A percentile compares a stretch with the other conserved stretches of the same genome.
These are phyloP conservation scores for Hozukius guyotensis DNA, from an alignment of 2,797 vertebrate species.

Conservation along the genomic window DNA sequence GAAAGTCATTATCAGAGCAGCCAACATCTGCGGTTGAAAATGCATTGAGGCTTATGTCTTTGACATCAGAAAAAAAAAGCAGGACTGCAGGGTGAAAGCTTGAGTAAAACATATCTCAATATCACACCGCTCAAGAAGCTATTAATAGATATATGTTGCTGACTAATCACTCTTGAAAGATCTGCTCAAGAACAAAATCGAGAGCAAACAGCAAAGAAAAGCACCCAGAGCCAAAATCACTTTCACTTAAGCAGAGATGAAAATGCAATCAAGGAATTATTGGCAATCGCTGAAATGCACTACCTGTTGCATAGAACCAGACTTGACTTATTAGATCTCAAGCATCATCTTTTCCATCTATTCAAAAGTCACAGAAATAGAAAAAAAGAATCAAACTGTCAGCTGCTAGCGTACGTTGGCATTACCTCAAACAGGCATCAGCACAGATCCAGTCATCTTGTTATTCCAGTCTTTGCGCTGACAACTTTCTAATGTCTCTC, in stretches of 20 bases:
- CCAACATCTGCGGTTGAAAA: conserved; percentile 17
- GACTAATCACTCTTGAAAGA: conserved; percentile 16
- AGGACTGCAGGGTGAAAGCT: neutral
- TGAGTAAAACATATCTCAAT: neutral
- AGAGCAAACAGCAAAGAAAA: neutral
- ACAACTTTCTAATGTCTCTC: conserved; percentile 67
- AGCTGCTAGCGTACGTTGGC: neutral
- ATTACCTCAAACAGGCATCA: conserved; percentile 79
- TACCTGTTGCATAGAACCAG: conserved; percentile 5
- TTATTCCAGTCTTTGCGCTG: conserved; percentile 64
- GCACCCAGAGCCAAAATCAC: neutral
- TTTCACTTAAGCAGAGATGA: neutral
- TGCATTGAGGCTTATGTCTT: neutral
- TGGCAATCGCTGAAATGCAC: neutral
- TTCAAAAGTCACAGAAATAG: neutral
- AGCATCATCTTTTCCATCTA: neutral
- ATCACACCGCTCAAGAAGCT: neutral
- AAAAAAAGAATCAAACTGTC: neutral
- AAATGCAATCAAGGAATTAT: neutral
- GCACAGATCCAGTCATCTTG: conserved; percentile 65
- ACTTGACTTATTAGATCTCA: neutral
- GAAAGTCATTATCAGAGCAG: conserved; percentile 1
- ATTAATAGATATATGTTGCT: conserved; percentile 3
- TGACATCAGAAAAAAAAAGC: neutral
- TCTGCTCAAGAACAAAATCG: neutral